Base-by-base conservation (phyloP, 2,888 invertebrate species). In the Hirtodrosophila alboralis region DNA sequence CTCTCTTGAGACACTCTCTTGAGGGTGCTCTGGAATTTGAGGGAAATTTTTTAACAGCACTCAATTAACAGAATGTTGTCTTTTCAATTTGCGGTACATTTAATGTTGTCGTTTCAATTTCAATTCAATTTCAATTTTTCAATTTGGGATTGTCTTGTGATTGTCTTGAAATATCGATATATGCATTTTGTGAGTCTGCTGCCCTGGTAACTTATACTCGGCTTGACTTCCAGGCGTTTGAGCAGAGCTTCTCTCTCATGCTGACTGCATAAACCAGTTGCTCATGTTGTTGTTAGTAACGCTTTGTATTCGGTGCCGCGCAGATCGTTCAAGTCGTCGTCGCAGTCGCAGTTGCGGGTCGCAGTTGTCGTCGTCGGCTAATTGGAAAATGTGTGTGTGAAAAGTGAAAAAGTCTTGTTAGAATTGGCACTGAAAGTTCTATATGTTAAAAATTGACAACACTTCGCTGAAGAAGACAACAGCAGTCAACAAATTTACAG, bases 211-310 rank as follows among this genome's bases (percentile, higher is more conserved):
- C n/a, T n/a, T 23, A 34, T 23, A 13, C 13, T 44, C 14, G 30
- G 56, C 65, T 56, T 40, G 58, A 38, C 52, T 73, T 73, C 71
- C 75, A 72, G 72, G 56, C 56, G 41, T 57, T n/a, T n/a, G 49
- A 41, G 41, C 41, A n/a, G 9, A 28, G 49, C 41, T 31, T 53
- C 43, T 36, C 34, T 57, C 28, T 23, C 27, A 41, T 27, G 49
- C 44, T n/a, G 54, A 37, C 38, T 36, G 30, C 41, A 52, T n/a
- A 77, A 81, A 84, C 85, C 83, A 78, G 85, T 78, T 83, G 71
- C 75, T 64, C 48, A 44, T 68, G 57, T 70, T 73, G 60, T 83
- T 79, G 64, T 85, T 84, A 84, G 76, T 84, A 63, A 62, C 81
- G 56, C 64, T 80, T 76, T 73, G 72, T 56, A 61, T 74, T 67